phyloP scores from a whole-genome alignment of 1,140 invertebrate genomes.

The Achroia grisella region DNA sequence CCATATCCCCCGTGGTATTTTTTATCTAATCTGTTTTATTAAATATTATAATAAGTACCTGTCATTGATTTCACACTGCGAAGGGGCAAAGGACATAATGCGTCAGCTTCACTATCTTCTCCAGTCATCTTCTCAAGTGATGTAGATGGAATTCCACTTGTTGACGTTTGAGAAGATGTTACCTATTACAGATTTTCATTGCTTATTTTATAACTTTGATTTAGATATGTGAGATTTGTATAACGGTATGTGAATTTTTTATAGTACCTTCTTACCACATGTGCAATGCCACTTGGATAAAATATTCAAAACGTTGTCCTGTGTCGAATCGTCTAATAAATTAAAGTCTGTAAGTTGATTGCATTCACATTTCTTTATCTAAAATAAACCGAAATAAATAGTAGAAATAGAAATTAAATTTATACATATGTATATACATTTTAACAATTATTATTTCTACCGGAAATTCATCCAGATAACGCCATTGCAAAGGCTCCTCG shows the following conservation, averaged over 20 bases:
- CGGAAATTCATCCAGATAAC: constrained; percentile 48
- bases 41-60: constrained; percentile 13
- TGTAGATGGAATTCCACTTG: constrained; percentile 41
- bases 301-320: constrained; percentile 59
- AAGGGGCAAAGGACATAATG: constrained; percentile 31
- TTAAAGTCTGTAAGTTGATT: constrained; percentile 52
- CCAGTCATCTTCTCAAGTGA: constrained; percentile 26
- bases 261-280: constrained; percentile 56
- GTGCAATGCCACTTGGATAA: constrained; percentile 60
- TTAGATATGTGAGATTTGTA: neutral
- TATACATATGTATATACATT: neutral
- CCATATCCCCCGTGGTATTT: no score
- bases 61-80: constrained; percentile 27
- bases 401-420: constrained; percentile 1
- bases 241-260: neutral
- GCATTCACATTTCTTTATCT: constrained; percentile 66
- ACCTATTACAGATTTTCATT: constrained; percentile 18
- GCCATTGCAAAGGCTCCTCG: constrained; percentile 44
- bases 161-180: constrained; percentile 49
- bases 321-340: constrained; percentile 50
- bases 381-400: constrained; percentile 25
- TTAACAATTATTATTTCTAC: constrained; percentile 18
- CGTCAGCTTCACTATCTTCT: constrained; percentile 19
- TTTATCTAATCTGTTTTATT: neutral
- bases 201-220: neutral